Evolutionary conservation across 2,888 invertebrate species (phyloP).

Genomic region (Thereva nobilitata): DNA sequence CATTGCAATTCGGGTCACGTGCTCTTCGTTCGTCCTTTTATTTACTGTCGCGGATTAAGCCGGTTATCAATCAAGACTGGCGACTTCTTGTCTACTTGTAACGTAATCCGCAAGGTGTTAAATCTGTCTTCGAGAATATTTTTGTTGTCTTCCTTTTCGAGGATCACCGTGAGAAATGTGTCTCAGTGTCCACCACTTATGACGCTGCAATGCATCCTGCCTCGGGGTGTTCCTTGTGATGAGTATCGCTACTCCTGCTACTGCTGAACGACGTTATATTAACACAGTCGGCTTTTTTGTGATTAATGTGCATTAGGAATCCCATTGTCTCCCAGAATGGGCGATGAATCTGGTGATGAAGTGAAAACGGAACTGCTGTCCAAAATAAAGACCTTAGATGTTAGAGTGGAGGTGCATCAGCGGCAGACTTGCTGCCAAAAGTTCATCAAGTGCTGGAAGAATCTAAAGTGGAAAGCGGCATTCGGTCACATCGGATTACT

Average conservation of each 20-base stretch:
- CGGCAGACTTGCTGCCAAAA: constrained; percentile 47
- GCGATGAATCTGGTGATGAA: constrained; percentile 52
- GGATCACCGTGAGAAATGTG: too few species aligned
- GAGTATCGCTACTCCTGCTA: background rate
- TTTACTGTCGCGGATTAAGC: too few species aligned
- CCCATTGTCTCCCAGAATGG: constrained; percentile 40
- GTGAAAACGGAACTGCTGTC: constrained; percentile 55
- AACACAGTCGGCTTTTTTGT: background rate
- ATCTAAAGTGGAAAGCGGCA: constrained; percentile 67
- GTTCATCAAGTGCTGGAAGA: constrained; percentile 57
- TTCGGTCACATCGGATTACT: constrained; percentile 75
- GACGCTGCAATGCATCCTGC: too few species aligned
- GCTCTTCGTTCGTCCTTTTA: too few species aligned
- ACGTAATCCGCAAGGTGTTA: too few species aligned
- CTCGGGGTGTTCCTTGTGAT: too few species aligned
- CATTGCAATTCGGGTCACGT: too few species aligned
- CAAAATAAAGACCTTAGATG: constrained; percentile 56
- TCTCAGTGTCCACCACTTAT: too few species aligned
- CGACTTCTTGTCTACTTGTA: too few species aligned
- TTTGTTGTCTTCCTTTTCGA: too few species aligned
- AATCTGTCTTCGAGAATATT: too few species aligned
- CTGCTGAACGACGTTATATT: constrained; percentile 1
- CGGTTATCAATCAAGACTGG: too few species aligned
- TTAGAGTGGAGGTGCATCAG: constrained; percentile 43
- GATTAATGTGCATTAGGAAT: background rate